Percentiles rank a stretch among this genome's conserved stretches.
phyloP scores from a whole-genome alignment of 2,113 vertebrate genomes.

The Capreolus pygargus region DNA sequence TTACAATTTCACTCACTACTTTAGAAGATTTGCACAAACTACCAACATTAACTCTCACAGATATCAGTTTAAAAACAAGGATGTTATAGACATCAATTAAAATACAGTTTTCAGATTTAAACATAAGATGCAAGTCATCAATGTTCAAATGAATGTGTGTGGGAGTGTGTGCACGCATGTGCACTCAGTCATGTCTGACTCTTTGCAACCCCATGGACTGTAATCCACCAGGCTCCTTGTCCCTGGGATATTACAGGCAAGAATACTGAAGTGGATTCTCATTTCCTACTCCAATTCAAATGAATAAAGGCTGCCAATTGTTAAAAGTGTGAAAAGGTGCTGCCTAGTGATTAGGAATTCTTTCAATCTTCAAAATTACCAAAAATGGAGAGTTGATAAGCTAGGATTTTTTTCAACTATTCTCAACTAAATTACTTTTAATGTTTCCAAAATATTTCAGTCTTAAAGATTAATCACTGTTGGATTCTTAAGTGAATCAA shows the following conservation, averaged over 20 bases:
- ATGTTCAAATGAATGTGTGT: neutral
- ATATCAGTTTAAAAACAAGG: neutral
- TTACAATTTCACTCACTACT: neutral
- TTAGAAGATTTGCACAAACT: neutral
- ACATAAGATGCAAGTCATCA: neutral
- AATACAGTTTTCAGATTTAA: neutral
- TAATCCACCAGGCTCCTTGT: neutral
- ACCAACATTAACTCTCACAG: neutral
- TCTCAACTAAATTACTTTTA: neutral
- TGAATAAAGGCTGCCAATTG: neutral
- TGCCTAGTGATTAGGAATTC: neutral
- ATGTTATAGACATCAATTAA: neutral
- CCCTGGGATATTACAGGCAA: neutral
- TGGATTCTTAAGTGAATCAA: neutral
- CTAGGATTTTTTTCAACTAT: neutral
- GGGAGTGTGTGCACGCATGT: fast-evolving
- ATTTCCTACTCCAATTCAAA: neutral
- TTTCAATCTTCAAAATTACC: neutral
- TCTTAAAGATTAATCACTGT: neutral
- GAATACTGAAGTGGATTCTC: neutral
- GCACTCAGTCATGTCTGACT: neutral
- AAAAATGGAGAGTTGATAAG: neutral
- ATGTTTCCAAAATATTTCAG: neutral
- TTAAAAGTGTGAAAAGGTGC: neutral
- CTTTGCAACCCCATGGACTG: neutral